phyloP scores from a whole-genome alignment of 2,113 vertebrate genomes.

The Marmota monax region DNA sequence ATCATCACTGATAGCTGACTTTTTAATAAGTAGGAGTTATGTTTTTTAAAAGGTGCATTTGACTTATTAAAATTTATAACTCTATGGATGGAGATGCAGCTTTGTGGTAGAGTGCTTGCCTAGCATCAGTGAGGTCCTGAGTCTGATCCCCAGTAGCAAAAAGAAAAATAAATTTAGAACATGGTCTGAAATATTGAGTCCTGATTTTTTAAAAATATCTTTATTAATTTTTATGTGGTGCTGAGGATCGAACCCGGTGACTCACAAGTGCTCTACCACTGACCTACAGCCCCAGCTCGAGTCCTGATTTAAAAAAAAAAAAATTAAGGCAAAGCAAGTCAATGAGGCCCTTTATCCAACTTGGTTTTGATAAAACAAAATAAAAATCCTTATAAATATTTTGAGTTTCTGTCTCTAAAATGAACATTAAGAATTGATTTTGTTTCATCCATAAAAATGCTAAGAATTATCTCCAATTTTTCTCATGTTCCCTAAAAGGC shows the following conservation, averaged over 20 bases:
- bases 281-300: too few species aligned
- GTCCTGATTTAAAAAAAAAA: background rate
- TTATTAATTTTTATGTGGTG: too few species aligned
- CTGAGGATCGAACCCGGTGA: too few species aligned
- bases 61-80: constrained; percentile 28
- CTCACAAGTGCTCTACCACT: too few species aligned
- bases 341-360: background rate
- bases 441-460: background rate
- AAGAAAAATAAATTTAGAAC: background rate
- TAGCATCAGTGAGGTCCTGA: background rate
- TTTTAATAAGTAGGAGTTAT: background rate
- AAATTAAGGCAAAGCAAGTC: constrained; percentile 49
- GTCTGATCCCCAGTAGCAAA: background rate
- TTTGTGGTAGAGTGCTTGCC: background rate
- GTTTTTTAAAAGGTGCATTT: background rate
- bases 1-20: background rate
- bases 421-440: constrained; percentile 9
- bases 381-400: background rate
- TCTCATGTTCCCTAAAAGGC: background rate
- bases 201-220: too few species aligned
- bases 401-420: constrained; percentile 10
- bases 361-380: background rate
- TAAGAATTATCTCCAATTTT: constrained; percentile 9
- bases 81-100: too few species aligned
- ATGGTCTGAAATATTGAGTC: background rate